Percentiles rank a stretch among this genome's conserved stretches.
Conservation (phyloP, 2,797 vertebrate genomes). For the Synaphobranchus kaupii region DNA sequence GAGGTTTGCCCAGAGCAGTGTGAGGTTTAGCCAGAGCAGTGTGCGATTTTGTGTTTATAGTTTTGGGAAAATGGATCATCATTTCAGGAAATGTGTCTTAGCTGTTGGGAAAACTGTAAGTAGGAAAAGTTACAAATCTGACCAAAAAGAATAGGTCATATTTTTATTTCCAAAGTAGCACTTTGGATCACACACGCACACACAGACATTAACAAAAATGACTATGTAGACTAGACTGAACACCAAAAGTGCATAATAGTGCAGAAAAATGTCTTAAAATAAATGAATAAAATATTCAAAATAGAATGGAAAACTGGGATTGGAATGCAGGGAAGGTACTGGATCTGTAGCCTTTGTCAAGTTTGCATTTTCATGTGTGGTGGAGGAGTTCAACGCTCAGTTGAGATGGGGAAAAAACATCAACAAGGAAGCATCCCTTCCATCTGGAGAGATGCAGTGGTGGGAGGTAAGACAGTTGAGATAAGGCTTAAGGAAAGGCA, state of each 20-base stretch:
- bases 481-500: constrained; percentile 27
- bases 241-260: background rate
- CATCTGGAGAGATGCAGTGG: background rate
- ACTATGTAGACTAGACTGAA: background rate
- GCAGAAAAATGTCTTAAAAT: background rate
- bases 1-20: too few species aligned
- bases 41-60: too few species aligned
- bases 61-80: too few species aligned
- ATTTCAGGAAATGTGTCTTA: too few species aligned
- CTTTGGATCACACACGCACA: background rate
- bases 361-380: background rate
- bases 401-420: constrained; percentile 21
- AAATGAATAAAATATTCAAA: background rate
- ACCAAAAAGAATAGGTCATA: too few species aligned
- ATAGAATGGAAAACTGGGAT: background rate
- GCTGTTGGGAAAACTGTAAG: too few species aligned
- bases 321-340: background rate
- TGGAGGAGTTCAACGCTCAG: constrained; percentile 19
- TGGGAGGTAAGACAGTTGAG: constrained; percentile 27
- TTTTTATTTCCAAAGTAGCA: background rate
- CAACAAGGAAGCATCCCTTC: constrained; percentile 12
- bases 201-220: background rate
- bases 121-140: background rate
- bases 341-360: constrained; percentile 1
- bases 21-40: too few species aligned